Conservation (phyloP, 2,797 vertebrate species). For the Apodemus agrarius region DNA sequence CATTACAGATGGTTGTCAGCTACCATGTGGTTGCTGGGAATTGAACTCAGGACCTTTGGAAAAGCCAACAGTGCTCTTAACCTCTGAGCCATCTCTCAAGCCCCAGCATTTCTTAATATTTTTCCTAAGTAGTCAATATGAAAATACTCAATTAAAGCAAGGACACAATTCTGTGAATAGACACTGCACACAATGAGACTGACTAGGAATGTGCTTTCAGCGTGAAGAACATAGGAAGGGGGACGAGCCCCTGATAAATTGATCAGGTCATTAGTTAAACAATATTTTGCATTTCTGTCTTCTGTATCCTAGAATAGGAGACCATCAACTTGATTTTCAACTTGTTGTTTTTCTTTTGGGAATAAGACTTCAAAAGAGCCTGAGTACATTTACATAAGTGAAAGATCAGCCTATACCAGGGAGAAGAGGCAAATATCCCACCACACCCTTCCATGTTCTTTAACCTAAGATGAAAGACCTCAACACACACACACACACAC, state of each 20-base stretch:
- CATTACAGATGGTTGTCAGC: no score
- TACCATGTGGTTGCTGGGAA: no score
- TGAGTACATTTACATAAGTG: constrained; percentile 49
- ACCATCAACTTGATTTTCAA: background rate
- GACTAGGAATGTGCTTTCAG: background rate
- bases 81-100: no score
- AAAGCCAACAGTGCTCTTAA: no score
- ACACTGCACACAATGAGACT: background rate
- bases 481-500: background rate
- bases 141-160: constrained; percentile 17
- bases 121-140: background rate
- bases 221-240: background rate
- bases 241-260: background rate
- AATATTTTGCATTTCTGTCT: background rate
- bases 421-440: background rate
- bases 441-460: background rate
- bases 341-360: background rate
- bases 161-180: constrained; percentile 16
- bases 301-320: background rate
- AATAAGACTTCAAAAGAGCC: constrained; percentile 64
- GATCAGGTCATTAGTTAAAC: background rate
- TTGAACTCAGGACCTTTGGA: no score
- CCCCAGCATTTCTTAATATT: background rate
- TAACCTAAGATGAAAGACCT: constrained; percentile 24
- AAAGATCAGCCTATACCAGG: constrained; percentile 31